phyloP scores from a whole-genome alignment of 2,113 vertebrate genomes.

The Sinocyclocheilus grahami region DNA sequence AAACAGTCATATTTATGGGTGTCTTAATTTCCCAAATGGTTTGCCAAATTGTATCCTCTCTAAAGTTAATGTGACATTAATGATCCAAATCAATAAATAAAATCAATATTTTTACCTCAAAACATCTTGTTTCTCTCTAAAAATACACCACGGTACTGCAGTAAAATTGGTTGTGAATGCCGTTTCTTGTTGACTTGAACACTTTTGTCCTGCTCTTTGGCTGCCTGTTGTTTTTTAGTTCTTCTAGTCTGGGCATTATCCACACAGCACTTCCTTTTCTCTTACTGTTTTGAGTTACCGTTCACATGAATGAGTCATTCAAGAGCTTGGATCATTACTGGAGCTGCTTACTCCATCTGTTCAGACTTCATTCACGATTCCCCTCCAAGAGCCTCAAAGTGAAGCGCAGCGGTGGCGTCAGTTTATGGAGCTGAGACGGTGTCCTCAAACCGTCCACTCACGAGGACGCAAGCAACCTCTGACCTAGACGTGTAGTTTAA shows the following conservation, averaged over 20 bases:
- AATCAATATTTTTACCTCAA: background rate
- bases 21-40: background rate
- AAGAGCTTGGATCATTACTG: slow-evolving; percentile 61
- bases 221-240: background rate
- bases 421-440: background rate
- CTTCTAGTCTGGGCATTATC: background rate
- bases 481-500: background rate
- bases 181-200: background rate
- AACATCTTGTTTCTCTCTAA: background rate
- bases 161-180: background rate
- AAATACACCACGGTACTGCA: background rate
- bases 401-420: background rate
- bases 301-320: slow-evolving; percentile 54
- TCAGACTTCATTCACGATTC: slow-evolving; percentile 53
- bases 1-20: background rate
- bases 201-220: background rate
- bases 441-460: slow-evolving; percentile 23
- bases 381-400: slow-evolving; percentile 66
- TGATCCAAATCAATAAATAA: background rate
- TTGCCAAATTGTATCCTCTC: background rate
- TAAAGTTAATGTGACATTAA: background rate
- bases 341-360: slow-evolving; percentile 57
- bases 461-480: background rate
- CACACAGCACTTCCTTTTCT: background rate
- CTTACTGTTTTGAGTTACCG: slow-evolving; percentile 37